Percentiles rank a stretch among this genome's conserved stretches.
Conservation (phyloP, 2,797 vertebrate genomes). For the Coreius guichenoti region DNA sequence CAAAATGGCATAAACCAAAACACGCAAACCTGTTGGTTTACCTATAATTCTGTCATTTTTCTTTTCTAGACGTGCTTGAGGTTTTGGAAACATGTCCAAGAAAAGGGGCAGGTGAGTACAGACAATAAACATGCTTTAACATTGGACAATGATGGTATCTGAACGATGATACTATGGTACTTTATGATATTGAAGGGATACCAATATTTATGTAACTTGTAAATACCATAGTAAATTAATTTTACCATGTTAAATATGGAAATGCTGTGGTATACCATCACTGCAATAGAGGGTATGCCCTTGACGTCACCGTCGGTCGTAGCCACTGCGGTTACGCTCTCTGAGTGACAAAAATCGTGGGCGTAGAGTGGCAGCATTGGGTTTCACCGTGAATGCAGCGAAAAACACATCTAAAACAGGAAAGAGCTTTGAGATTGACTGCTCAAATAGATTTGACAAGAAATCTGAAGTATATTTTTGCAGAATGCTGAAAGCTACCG, state of each 20-base stretch:
- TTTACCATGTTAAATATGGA: not conserved
- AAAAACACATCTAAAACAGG: too few relatives aligned
- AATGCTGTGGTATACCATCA: too few relatives aligned
- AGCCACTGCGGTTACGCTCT: too few relatives aligned
- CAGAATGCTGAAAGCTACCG: too few relatives aligned
- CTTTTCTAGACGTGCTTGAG: slow-evolving; percentile 72
- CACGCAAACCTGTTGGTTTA: not conserved
- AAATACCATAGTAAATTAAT: not conserved
- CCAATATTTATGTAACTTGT: not conserved
- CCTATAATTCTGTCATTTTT: slow-evolving; percentile 57
- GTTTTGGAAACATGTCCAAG: slow-evolving; percentile 87
- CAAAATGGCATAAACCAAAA: not conserved
- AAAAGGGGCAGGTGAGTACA: slow-evolving; percentile 83
- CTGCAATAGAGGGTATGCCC: too few relatives aligned
- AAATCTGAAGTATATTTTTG: too few relatives aligned
- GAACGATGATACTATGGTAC: not conserved
- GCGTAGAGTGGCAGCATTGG: too few relatives aligned
- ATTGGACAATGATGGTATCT: not conserved
- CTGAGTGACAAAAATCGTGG: too few relatives aligned
- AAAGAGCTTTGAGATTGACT: too few relatives aligned
- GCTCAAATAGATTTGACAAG: too few relatives aligned
- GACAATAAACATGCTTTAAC: not conserved
- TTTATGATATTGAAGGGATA: slow-evolving; percentile 3
- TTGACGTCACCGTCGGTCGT: too few relatives aligned
- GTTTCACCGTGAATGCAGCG: too few relatives aligned